Conservation (phyloP, 2,797 vertebrate species). For the Lagodon rhomboides region DNA sequence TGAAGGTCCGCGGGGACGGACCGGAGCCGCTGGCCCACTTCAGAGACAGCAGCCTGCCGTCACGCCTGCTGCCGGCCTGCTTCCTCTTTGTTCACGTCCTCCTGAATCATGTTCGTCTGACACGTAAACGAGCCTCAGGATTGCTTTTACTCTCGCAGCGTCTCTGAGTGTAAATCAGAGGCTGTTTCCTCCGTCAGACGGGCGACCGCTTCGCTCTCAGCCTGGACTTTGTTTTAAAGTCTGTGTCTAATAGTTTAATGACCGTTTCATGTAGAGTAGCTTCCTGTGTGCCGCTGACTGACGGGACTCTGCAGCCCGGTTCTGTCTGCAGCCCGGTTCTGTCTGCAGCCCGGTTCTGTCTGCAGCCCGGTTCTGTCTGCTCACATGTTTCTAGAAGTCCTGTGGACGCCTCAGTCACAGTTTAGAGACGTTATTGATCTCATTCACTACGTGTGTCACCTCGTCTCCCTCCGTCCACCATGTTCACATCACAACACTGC, state of each 20-base stretch:
- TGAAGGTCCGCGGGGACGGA: slow-evolving; percentile 29
- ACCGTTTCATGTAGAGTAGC: background rate
- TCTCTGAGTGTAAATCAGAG: background rate
- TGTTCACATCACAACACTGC: no score
- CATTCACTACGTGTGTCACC: no score
- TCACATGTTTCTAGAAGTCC: no score
- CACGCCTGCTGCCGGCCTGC: slow-evolving; percentile 1
- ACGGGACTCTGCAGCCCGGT: background rate
- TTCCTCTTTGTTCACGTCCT: slow-evolving; percentile 22
- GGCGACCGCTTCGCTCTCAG: background rate
- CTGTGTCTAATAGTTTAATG: slow-evolving; percentile 4
- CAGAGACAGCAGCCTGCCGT: slow-evolving; percentile 42
- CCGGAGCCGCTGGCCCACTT: slow-evolving; percentile 71
- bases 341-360: no score
- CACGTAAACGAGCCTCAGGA: slow-evolving; percentile 6
- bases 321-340: no score
- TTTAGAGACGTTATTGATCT: no score
- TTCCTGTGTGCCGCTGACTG: background rate
- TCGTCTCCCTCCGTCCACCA: no score
- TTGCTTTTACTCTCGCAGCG: background rate
- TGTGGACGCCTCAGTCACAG: no score
- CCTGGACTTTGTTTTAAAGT: background rate
- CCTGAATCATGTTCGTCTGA: slow-evolving; percentile 35
- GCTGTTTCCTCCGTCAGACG: background rate
- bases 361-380: no score